phyloP scores from a whole-genome alignment of 2,797 vertebrate genomes.

The Crax fasciolata region DNA sequence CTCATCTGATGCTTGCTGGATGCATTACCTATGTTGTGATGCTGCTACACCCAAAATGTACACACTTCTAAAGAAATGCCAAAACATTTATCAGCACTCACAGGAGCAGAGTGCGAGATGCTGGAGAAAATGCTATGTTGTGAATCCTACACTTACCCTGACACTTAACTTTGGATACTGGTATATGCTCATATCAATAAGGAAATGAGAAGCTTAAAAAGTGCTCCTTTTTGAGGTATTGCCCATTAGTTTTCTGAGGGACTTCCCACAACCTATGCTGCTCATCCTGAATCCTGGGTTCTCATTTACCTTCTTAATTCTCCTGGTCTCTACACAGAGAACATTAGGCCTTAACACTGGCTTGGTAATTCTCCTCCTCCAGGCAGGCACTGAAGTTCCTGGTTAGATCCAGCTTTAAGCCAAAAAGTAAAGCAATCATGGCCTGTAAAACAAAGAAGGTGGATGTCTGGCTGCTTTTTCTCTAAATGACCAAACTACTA shows the following conservation, averaged over 20 bases:
- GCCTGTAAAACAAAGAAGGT: background rate
- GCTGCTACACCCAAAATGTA: background rate
- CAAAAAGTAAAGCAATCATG: background rate
- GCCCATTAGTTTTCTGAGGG: background rate
- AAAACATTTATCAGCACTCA: background rate
- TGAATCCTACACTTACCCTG: background rate
- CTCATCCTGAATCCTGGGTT: background rate
- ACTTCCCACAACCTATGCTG: background rate
- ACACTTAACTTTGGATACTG: background rate
- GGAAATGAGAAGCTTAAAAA: background rate
- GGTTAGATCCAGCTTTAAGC: background rate
- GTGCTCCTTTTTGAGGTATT: background rate
- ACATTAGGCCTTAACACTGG: background rate
- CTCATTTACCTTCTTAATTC: background rate
- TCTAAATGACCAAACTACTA: background rate
- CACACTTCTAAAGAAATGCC: background rate
- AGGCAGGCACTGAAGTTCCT: background rate
- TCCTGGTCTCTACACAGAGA: background rate
- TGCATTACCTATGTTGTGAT: background rate
- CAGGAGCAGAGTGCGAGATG: background rate
- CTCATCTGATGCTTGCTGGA: background rate
- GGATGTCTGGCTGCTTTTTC: background rate
- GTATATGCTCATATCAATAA: background rate
- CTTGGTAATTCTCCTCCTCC: background rate
- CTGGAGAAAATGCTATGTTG: rapidly evolving